Conservation (phyloP, 2,113 vertebrate genomes). For the Oceanodroma tethys region DNA sequence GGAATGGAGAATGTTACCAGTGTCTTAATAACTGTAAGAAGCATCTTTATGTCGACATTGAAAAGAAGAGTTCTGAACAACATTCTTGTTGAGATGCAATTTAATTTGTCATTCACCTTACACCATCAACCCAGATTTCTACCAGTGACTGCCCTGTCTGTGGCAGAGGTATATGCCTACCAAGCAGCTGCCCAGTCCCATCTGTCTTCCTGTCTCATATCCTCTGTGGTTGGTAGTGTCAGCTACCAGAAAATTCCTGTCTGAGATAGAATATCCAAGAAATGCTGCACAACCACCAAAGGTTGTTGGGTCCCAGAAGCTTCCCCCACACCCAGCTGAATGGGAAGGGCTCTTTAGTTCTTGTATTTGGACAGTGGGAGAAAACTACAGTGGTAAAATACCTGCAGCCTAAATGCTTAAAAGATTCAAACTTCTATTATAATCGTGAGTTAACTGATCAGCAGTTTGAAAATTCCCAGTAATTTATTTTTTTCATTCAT, state of each 20-base stretch:
- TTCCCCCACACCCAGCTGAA: neutral
- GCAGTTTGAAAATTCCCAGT: neutral
- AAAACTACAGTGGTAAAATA: neutral
- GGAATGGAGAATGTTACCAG: neutral
- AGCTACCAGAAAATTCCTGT: neutral
- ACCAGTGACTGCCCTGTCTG: neutral
- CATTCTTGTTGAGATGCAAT: neutral
- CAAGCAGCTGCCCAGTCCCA: neutral
- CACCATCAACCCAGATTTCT: neutral
- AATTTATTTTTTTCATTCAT: neutral
- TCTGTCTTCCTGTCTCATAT: neutral
- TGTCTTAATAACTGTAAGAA: neutral
- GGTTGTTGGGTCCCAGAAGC: neutral
- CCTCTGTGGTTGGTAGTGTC: neutral
- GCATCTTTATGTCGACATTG: neutral
- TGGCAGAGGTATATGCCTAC: neutral
- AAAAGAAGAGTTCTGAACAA: neutral
- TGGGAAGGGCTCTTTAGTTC: neutral
- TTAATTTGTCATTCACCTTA: neutral
- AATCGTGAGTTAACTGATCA: neutral
- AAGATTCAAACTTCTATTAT: neutral
- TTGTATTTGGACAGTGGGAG: neutral
- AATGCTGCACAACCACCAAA: neutral
- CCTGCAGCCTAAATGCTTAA: neutral
- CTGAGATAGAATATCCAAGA: neutral